Percentiles rank a stretch among this genome's conserved stretches.
Evolutionary conservation across 2,888 invertebrate genomes (phyloP).

Genomic region (Aleiodes alternator): DNA sequence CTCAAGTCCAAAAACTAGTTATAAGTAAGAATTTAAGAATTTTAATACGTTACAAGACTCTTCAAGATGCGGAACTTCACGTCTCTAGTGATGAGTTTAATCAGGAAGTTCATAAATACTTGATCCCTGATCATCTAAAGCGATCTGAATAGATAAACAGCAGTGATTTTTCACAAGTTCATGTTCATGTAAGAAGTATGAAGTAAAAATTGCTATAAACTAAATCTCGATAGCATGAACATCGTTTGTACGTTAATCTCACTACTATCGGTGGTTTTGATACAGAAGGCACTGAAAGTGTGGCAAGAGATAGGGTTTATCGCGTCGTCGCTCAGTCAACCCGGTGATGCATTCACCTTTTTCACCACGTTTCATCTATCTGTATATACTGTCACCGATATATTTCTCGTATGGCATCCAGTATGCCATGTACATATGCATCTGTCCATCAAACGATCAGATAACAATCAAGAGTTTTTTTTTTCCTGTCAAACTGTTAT

Average conservation of each 20-base stretch:
- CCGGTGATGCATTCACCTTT: slow-evolving; percentile 20
- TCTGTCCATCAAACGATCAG: slow-evolving; percentile 21
- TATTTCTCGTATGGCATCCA: neutral
- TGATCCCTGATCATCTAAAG: too few species aligned
- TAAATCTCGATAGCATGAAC: slow-evolving; percentile 3
- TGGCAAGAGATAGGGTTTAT: slow-evolving; percentile 11
- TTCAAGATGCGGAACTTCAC: too few species aligned
- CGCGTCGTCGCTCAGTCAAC: slow-evolving; percentile 16
- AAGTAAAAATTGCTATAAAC: neutral
- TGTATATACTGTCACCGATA: neutral
- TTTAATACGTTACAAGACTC: too few species aligned
- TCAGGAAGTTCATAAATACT: too few species aligned
- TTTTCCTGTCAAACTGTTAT: neutral
- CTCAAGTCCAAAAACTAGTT: too few species aligned
- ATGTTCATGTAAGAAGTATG: too few species aligned
- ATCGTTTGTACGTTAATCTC: slow-evolving; percentile 10
- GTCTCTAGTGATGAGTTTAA: too few species aligned
- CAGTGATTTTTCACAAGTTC: too few species aligned
- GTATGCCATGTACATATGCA: neutral
- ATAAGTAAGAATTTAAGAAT: too few species aligned
- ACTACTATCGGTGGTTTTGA: slow-evolving; percentile 6
- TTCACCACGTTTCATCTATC: neutral
- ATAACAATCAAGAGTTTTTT: neutral
- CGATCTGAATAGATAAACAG: too few species aligned
- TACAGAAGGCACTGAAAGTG: slow-evolving; percentile 5